Evolutionary conservation across 2,113 vertebrate genomes (phyloP), one percentile per base, ranked within the genome.

Genomic region (Chionis minor): DNA sequence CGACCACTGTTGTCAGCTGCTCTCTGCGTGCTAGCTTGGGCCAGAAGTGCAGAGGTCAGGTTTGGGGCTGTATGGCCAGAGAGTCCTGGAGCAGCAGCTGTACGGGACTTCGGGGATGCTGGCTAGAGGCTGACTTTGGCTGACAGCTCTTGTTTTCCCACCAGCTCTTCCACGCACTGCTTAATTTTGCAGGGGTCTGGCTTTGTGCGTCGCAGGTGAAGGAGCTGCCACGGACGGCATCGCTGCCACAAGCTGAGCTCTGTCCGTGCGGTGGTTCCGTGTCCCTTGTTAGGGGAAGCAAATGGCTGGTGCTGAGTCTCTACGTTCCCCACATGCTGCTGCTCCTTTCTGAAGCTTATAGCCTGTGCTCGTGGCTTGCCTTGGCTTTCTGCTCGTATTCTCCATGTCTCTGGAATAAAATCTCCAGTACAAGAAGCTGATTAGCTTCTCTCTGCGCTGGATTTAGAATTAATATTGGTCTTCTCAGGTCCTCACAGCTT

Each of bases 211-310:
- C 5, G 17, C 66, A 69, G 44, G 30, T 4, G 2, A 24, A 65
- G 55, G 51, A 79, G 44, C 84, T 82, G 65, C 5, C 26, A 9
- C 1, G 9, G 51, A 9, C 1, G 9, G 51, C 22, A 15, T 26
- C 8, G 2, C 51, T 84, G 73, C 38, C 70, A 6, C 5, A 3
- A 47, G 56, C 84, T 73, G 79, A 56, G 82, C 55, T 78, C 63
- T 78, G 79, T n/a, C 62, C 1, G 0, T 55, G 47, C 0, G 3
- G 3, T 86, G 56, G 22, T 15, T 78, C 1, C 0, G 10, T 62
- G 75, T 73, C 38, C 32, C 21, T 70, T 73, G 35, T 59, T 83
- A 74, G 63, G 63, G 55, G 30, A 78, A 86, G 71, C 23, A 23
- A 42, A 16, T 20, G 33, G 11, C 69, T 74, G 44, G 13, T 66